Evolutionary conservation across 1,140 invertebrate species (phyloP).

Genomic region (Drosophila nannoptera): DNA sequence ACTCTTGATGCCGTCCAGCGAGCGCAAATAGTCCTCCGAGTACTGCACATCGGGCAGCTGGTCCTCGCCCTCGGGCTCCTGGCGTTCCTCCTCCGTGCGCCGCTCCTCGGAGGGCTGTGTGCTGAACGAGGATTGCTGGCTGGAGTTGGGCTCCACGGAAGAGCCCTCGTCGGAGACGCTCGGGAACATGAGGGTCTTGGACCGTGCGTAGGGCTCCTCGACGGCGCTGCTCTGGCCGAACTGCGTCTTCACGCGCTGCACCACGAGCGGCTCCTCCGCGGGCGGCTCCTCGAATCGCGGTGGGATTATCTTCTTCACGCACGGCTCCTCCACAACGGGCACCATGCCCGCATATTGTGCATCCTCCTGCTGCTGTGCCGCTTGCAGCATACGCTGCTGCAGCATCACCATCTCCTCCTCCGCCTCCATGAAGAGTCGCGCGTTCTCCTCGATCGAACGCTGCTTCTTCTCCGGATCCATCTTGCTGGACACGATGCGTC

Average conservation of each 20-base stretch:
- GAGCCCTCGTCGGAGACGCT: conserved; percentile 71
- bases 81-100: conserved; percentile 52
- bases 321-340: conserved; percentile 66
- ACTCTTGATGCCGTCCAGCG: conserved; percentile 82
- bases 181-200: conserved; percentile 63
- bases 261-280: conserved; percentile 36
- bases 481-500: conserved; percentile 46
- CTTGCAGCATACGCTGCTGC: conserved; percentile 58
- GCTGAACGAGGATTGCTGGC: conserved; percentile 70
- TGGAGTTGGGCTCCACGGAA: conserved; percentile 70
- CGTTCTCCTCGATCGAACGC: conserved; percentile 74
- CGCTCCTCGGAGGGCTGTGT: conserved; percentile 63
- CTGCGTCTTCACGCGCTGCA: conserved; percentile 72
- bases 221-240: conserved; percentile 54
- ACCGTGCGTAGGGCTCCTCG: conserved; percentile 47
- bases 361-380: conserved; percentile 40
- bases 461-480: conserved; percentile 51
- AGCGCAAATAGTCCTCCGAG: conserved; percentile 79
- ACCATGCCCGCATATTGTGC: conserved; percentile 50
- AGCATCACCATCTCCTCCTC: conserved; percentile 74
- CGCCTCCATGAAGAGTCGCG: conserved; percentile 68
- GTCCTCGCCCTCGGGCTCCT: conserved; percentile 72
- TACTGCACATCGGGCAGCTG: conserved; percentile 57
- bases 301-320: conserved; percentile 53
- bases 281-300: conserved; percentile 48